Percentiles rank a stretch among this genome's conserved stretches.
Conservation (phyloP, 2,888 invertebrate species). For the Corythucha ciliata region DNA sequence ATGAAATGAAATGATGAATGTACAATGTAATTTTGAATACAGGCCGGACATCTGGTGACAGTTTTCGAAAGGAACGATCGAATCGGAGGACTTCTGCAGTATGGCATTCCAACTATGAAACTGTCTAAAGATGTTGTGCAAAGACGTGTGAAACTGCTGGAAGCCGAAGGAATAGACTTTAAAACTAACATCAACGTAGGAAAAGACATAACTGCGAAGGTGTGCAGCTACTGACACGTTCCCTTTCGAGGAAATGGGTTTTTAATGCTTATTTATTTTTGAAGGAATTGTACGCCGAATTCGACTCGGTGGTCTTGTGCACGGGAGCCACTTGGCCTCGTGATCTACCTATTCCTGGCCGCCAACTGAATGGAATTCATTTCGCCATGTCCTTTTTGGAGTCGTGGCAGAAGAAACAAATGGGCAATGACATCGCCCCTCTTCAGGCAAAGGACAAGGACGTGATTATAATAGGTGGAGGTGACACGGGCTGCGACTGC, state of each 20-base stretch:
- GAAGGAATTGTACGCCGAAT: conserved; percentile 47
- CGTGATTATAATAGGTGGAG: conserved; percentile 86
- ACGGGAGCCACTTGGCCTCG: conserved; percentile 96
- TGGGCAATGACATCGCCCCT: conserved; percentile 52
- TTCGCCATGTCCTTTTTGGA: conserved; percentile 98
- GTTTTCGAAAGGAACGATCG: conserved; percentile 96
- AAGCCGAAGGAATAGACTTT: conserved; percentile 82
- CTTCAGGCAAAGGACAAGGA: conserved; percentile 86
- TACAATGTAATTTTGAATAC: conserved; percentile 28
- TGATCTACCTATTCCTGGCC: conserved; percentile 75
- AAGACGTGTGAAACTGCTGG: conserved; percentile 73
- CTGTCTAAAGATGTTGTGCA: conserved; percentile 88
- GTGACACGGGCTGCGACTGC: conserved; percentile 93
- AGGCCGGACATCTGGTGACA: conserved; percentile 90
- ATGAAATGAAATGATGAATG: not conserved
- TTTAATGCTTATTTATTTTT: conserved; percentile 19
- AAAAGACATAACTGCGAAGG: conserved; percentile 73
- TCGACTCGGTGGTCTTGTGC: conserved; percentile 80
- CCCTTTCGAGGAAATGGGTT: not conserved
- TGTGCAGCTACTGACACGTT: conserved; percentile 28
- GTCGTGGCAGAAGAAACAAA: conserved; percentile 90
- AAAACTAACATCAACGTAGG: conserved; percentile 86
- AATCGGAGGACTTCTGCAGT: conserved; percentile 87
- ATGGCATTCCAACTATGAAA: conserved; percentile 99
- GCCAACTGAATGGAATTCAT: conserved; percentile 85